phyloP scores from a whole-genome alignment of 1,140 invertebrate genomes.

The Apocrypta bakeri region DNA sequence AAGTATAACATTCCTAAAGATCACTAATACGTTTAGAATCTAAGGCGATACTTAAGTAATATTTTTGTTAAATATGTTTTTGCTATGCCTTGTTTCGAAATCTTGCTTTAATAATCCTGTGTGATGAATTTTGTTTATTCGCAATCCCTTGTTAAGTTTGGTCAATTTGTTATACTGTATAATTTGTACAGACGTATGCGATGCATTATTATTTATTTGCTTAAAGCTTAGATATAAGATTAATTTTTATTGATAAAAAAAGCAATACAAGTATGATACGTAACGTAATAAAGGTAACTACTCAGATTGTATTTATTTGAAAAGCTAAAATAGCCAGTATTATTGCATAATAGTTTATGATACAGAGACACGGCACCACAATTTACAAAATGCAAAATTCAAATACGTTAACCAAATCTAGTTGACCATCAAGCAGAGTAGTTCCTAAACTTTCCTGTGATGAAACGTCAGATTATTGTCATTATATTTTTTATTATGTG shows the following conservation, averaged over 20 bases:
- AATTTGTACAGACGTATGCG: background rate
- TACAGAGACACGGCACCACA: background rate
- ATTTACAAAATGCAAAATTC: background rate
- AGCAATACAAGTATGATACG: slow-evolving; percentile 38
- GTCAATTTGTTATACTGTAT: slow-evolving; percentile 13
- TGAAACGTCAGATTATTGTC: background rate
- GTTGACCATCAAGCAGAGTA: slow-evolving; percentile 7
- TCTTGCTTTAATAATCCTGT: slow-evolving; percentile 3
- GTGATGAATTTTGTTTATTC: background rate
- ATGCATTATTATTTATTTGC: background rate
- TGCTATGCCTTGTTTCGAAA: background rate
- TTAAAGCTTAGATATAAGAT: background rate
- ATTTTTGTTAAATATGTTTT: slow-evolving; percentile 18
- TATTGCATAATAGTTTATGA: background rate
- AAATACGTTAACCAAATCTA: background rate
- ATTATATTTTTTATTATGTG: slow-evolving; percentile 15
- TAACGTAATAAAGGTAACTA: slow-evolving; percentile 26
- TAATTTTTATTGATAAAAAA: slow-evolving; percentile 25
- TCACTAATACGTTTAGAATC: background rate
- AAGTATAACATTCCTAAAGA: slow-evolving; percentile 11
- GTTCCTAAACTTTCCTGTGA: slow-evolving; percentile 30
- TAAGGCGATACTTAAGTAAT: background rate
- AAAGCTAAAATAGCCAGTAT: slow-evolving; percentile 17
- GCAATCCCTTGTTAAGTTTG: slow-evolving; percentile 7
- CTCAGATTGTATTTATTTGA: slow-evolving; percentile 11